phyloP scores from a whole-genome alignment of 2,888 invertebrate species.

The Caenorhabditis sp. region DNA sequence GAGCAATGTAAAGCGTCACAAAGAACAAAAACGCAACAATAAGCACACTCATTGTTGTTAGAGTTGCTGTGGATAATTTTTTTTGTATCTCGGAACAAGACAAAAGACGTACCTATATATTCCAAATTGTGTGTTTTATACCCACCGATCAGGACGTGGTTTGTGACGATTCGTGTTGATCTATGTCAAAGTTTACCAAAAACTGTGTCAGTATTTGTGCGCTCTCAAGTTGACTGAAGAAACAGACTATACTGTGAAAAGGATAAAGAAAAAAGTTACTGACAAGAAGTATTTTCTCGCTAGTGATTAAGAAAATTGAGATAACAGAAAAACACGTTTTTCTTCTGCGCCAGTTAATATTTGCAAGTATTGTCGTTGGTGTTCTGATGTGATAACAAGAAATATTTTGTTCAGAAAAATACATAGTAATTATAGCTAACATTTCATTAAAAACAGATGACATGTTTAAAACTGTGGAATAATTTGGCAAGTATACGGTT shows the following conservation, averaged over 20 bases:
- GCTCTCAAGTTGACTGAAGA: background rate
- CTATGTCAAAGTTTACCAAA: background rate
- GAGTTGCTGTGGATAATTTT: too few species aligned
- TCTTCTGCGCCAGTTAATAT: background rate
- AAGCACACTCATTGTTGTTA: slow-evolving; percentile 25
- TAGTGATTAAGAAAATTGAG: too few species aligned
- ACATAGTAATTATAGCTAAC: background rate
- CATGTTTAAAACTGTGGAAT: slow-evolving; percentile 13
- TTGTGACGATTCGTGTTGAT: background rate
- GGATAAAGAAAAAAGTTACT: too few species aligned
- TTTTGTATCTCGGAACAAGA: too few species aligned
- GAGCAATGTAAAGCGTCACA: slow-evolving; percentile 28
- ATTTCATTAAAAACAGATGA: background rate
- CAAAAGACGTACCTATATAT: too few species aligned
- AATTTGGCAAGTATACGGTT: slow-evolving; percentile 32
- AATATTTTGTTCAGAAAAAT: background rate
- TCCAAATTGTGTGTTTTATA: too few species aligned
- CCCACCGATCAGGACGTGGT: too few species aligned
- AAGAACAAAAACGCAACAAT: slow-evolving; percentile 14
- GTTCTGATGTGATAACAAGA: background rate
- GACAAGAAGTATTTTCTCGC: too few species aligned
- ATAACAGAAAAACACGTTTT: background rate
- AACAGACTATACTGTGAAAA: too few species aligned
- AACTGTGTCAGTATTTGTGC: background rate
- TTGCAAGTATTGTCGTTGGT: background rate